Conservation (phyloP, 1,140 invertebrate genomes). For the Drosophila watanabei region DNA sequence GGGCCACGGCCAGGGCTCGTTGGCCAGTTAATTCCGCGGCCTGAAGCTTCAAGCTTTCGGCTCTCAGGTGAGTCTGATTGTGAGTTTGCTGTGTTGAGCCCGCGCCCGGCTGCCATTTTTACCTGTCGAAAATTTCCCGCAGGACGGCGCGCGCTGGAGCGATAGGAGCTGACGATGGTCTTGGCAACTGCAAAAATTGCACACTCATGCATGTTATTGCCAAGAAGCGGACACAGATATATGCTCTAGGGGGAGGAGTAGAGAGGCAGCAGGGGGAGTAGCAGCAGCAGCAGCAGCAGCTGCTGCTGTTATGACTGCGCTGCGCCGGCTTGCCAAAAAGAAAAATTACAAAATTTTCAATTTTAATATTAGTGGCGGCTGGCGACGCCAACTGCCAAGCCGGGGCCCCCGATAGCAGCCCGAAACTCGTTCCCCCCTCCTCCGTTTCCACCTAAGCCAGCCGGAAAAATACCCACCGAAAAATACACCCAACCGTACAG, state of each 20-base stretch:
- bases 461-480: conserved; percentile 8
- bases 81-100: conserved; percentile 22
- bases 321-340: conserved; percentile 80
- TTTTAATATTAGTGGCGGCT: conserved; percentile 83
- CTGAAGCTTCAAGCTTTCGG: conserved; percentile 35
- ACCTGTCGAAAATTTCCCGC: conserved; percentile 84
- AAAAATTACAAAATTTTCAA: conserved; percentile 85
- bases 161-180: conserved; percentile 55
- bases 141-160: conserved; percentile 54
- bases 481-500: neutral
- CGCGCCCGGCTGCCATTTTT: conserved; percentile 64
- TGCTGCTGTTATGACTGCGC: conserved; percentile 81
- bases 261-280: neutral
- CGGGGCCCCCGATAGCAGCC: conserved; percentile 16
- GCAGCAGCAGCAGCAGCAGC: conserved; percentile 2
- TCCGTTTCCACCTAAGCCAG: neutral
- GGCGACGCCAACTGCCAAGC: conserved; percentile 76
- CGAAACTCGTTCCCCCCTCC: neutral
- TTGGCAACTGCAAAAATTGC: conserved; percentile 82
- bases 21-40: conserved; percentile 55
- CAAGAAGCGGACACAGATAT: conserved; percentile 80
- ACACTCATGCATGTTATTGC: conserved; percentile 84
- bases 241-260: conserved; percentile 24
- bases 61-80: conserved; percentile 33
- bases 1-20: conserved; percentile 33